Evolutionary conservation across 2,113 vertebrate species (phyloP), one percentile per base, ranked within the genome.

Genomic region (Pimephales promelas): DNA sequence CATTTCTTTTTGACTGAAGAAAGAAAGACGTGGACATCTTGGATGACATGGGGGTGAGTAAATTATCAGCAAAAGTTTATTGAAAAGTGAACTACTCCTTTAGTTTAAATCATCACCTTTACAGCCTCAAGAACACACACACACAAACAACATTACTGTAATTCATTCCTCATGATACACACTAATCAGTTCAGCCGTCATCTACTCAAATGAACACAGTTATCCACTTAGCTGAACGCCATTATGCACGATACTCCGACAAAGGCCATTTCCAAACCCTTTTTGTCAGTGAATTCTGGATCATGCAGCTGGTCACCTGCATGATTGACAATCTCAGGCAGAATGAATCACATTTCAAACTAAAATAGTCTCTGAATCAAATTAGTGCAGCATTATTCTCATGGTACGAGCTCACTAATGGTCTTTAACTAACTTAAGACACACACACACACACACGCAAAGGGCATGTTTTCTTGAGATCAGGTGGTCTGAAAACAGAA

Each of bases 281-380:
- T 40, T 77, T 24, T 40, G 3, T 40, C 64, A n/a, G 2, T 22
- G 20, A 77, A 22, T 45, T 71, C n/a, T 24, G 20, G 36, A 45
- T 45, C 68, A 45, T 45, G 24, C 22, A 52, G 28, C 47, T 9
- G 14, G 72, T 74, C 4, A 16, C 16, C 24, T 22, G 72, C 28
- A 14, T n/a, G 73, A 75, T 2, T 34, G 74, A 14, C 36, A 45
- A 26, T 61, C 54, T 76, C 74, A 57, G 18, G 22, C 43, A 45
- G 28, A 22, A 77, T n/a, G 54, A n/a, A 40, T 57, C 75, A 24
- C 54, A 59, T 40, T 77, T 59, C 54, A 56, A 36, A 76, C 49
- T 76, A 31, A 24, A 77, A 45, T 54, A 22, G 52, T 54, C 52
- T 54, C 52, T 36, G 20, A 76, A 76, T 76, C 11, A 7, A 76